Conservation (phyloP, 2,888 invertebrate genomes). For the Dryobota labecula region DNA sequence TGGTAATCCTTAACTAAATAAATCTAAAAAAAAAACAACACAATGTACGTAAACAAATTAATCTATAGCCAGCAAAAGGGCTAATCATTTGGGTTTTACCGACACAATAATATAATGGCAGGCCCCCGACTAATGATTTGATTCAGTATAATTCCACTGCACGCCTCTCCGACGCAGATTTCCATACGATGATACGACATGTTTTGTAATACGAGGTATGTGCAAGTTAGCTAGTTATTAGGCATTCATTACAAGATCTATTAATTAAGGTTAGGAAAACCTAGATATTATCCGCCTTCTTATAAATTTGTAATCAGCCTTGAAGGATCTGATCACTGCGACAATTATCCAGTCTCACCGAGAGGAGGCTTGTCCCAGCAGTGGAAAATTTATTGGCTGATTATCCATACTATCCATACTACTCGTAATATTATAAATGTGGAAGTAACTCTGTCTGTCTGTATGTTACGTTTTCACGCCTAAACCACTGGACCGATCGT, state of each 20-base stretch:
- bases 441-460: no score
- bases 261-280: slow-evolving; percentile 20
- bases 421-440: no score
- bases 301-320: slow-evolving; percentile 9
- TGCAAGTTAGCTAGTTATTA: slow-evolving; percentile 16
- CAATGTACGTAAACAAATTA: slow-evolving; percentile 10
- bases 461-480: no score
- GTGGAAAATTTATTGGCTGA: no score
- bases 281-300: slow-evolving; percentile 5
- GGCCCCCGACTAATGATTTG: neutral
- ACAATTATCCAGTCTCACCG: neutral
- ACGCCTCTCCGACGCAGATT: neutral
- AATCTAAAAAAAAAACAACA: no score
- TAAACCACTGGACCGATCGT: no score
- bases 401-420: no score
- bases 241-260: slow-evolving; percentile 21
- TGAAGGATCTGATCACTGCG: neutral
- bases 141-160: slow-evolving; percentile 53
- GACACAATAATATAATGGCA: neutral
- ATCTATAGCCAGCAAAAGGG: neutral
- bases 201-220: slow-evolving; percentile 29
- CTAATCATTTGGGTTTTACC: slow-evolving; percentile 50
- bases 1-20: no score
- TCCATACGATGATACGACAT: slow-evolving; percentile 40
- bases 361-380: no score